These are phyloP conservation scores for Pyrocoelia pectoralis DNA, from an alignment of 2,888 invertebrate genomes.

Conservation along the genomic window DNA sequence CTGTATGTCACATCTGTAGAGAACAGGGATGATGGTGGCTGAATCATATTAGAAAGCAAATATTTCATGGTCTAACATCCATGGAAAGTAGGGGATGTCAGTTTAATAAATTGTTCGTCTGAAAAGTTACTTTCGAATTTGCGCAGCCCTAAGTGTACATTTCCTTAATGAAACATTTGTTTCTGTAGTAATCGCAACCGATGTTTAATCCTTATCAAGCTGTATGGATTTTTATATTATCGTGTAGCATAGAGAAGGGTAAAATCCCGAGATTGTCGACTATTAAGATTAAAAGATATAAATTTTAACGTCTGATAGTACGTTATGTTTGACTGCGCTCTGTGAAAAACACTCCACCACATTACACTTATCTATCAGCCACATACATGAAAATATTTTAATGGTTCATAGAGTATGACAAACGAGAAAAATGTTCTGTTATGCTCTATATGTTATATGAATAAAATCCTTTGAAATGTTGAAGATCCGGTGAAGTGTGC, in stretches of 20 bases:
- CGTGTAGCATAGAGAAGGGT: not conserved
- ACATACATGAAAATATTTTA: too few relatives aligned
- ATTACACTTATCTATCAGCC: not conserved
- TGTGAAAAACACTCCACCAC: not conserved
- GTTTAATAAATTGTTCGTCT: constrained; percentile 15
- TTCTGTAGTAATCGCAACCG: too few relatives aligned
- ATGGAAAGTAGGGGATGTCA: constrained; percentile 7
- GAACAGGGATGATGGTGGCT: constrained; percentile 16
- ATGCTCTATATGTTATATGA: not conserved
- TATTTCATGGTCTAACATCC: constrained; percentile 18
- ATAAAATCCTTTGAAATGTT: too few relatives aligned
- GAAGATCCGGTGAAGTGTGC: too few relatives aligned
- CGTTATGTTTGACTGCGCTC: not conserved
- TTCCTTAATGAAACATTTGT: not conserved
- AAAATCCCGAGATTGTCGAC: too few relatives aligned
- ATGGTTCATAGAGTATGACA: not conserved
- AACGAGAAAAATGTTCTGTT: not conserved
- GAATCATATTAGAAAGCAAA: constrained; percentile 21
- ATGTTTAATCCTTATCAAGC: not conserved
- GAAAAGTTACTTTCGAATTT: constrained; percentile 8
- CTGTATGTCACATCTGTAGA: constrained; percentile 24
- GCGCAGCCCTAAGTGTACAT: not conserved
- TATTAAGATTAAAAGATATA: not conserved
- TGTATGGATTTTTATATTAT: not conserved
- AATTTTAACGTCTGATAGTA: not conserved